Evolutionary conservation across 2,797 vertebrate genomes (phyloP).

Genomic region (Jordanella pulchra): DNA sequence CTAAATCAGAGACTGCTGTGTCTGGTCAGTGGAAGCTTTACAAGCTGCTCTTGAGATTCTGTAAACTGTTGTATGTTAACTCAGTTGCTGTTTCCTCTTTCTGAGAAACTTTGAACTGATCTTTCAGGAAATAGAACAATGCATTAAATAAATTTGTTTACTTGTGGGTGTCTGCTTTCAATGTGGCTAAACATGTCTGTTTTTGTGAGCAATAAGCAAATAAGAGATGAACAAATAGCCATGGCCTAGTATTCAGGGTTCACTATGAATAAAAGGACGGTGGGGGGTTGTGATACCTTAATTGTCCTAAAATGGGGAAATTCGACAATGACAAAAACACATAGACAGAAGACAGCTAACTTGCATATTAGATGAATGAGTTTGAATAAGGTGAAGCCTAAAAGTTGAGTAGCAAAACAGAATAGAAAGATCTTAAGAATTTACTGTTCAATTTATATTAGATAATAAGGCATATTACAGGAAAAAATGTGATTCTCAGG

Average conservation of each 20-base stretch:
- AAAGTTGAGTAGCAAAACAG: no score
- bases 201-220: background rate
- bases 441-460: no score
- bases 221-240: background rate
- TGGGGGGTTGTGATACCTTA: no score
- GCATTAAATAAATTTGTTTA: constrained; percentile 6
- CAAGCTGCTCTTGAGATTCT: background rate
- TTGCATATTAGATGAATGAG: no score
- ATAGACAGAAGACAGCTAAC: no score
- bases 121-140: background rate
- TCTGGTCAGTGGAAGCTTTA: background rate
- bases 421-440: no score
- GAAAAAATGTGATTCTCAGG: no score
- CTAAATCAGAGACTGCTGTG: background rate
- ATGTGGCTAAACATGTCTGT: constrained; percentile 46
- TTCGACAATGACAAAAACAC: no score
- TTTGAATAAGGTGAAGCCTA: no score
- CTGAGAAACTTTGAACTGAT: constrained; percentile 6
- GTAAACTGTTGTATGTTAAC: background rate
- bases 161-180: constrained; percentile 36
- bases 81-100: background rate
- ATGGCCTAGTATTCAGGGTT: background rate
- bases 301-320: no score
- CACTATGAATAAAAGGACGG: background rate
- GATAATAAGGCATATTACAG: no score